Evolutionary conservation across 1,140 invertebrate species (phyloP).

Genomic region (Sitophilus oryzae): DNA sequence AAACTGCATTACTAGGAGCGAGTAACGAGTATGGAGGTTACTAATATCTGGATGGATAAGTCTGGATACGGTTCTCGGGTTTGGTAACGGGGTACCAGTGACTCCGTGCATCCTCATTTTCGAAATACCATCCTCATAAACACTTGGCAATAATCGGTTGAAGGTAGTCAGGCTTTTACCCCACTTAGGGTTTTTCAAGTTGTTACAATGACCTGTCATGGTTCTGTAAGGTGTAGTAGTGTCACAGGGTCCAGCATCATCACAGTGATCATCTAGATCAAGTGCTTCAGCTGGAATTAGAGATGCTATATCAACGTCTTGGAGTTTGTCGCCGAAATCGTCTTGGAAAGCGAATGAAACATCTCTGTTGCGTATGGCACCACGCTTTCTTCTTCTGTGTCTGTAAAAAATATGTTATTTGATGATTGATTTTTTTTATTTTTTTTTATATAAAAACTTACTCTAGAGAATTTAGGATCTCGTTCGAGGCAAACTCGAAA

Average conservation of each 20-base stretch:
- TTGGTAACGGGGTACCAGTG: conserved; percentile 50
- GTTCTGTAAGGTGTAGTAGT: conserved; percentile 73
- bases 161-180: conserved; percentile 84
- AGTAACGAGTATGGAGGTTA: conserved; percentile 65
- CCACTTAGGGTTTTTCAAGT: conserved; percentile 75
- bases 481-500: conserved; percentile 79
- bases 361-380: conserved; percentile 41
- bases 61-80: conserved; percentile 56
- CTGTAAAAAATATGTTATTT: conserved; percentile 30
- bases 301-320: conserved; percentile 63
- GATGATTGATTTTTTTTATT: conserved; percentile 7
- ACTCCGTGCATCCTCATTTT: conserved; percentile 66
- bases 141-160: conserved; percentile 74
- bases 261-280: conserved; percentile 49
- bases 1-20: conserved; percentile 88
- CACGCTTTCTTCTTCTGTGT: conserved; percentile 57
- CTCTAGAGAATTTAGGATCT: conserved; percentile 66
- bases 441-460: conserved; percentile 40
- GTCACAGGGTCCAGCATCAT: conserved; percentile 69
- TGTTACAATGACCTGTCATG: conserved; percentile 86
- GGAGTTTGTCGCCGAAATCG: conserved; percentile 49
- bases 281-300: conserved; percentile 48
- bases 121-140: conserved; percentile 86
- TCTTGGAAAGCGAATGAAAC: conserved; percentile 48
- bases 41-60: conserved; percentile 84